phyloP scores from a whole-genome alignment of 1,140 invertebrate genomes.

The Dendrolimus kikuchii region DNA sequence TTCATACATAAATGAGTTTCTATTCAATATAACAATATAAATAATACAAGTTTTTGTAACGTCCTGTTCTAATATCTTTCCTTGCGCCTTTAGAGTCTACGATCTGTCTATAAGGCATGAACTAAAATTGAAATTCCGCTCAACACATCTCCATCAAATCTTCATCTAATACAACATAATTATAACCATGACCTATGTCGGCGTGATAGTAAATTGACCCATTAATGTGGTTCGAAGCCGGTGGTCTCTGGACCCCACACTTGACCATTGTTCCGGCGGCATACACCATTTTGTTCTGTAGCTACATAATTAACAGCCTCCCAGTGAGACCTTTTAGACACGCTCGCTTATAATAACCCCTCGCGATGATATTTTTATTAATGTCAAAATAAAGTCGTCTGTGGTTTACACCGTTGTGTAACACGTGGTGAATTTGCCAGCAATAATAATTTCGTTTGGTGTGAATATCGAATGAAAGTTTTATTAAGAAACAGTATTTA shows the following conservation, averaged over 20 bases:
- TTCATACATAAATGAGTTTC: too few relatives aligned
- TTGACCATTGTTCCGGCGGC: slow-evolving; percentile 54
- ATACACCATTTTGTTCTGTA: slow-evolving; percentile 59
- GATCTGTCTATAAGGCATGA: too few relatives aligned
- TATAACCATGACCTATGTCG: slow-evolving; percentile 26
- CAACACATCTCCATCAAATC: not conserved
- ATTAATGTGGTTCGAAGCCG: slow-evolving; percentile 21
- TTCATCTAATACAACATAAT: slow-evolving; percentile 24
- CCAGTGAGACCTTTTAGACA: slow-evolving; percentile 66
- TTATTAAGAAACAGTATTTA: too few relatives aligned
- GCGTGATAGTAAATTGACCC: slow-evolving; percentile 28
- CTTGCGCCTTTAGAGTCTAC: too few relatives aligned
- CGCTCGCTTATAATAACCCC: slow-evolving; percentile 65
- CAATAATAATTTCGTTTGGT: too few relatives aligned
- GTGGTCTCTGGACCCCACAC: slow-evolving; percentile 57
- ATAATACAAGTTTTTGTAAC: too few relatives aligned
- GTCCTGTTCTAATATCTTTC: too few relatives aligned
- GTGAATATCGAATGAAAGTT: too few relatives aligned
- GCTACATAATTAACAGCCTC: slow-evolving; percentile 67
- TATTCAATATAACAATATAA: too few relatives aligned
- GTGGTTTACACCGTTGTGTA: slow-evolving; percentile 36
- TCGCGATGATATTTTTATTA: slow-evolving; percentile 69
- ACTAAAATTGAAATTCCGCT: too few relatives aligned
- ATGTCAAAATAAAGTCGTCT: slow-evolving; percentile 63
- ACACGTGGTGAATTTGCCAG: slow-evolving; percentile 1